Percentiles rank a stretch among this genome's conserved stretches.
Conservation (phyloP, 2,888 invertebrate species). For the Cantharis rufa region DNA sequence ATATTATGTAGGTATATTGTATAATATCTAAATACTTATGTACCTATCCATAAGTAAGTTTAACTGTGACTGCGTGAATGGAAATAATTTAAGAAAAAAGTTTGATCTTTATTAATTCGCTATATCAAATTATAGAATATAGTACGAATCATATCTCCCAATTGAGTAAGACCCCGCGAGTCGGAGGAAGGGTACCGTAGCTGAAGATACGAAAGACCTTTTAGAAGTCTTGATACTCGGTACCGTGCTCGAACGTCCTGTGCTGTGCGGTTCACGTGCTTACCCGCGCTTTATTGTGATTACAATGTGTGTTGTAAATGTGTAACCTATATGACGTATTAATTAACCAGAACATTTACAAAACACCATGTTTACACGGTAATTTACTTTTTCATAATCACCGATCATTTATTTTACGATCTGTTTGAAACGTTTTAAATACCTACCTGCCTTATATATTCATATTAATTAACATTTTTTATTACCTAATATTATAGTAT, state of each 20-base stretch:
- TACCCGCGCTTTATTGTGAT: constrained; percentile 30
- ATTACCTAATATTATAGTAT: background rate
- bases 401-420: constrained; percentile 25
- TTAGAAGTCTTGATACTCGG: constrained; percentile 36
- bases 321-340: constrained; percentile 41
- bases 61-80: background rate
- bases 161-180: constrained; percentile 48
- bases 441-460: background rate
- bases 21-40: too few relatives aligned
- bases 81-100: background rate
- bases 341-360: constrained; percentile 32
- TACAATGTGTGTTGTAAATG: constrained; percentile 42
- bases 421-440: constrained; percentile 2
- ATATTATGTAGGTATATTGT: too few relatives aligned
- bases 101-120: background rate
- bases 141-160: constrained; percentile 41
- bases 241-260: constrained; percentile 33
- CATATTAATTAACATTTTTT: background rate
- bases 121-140: constrained; percentile 29
- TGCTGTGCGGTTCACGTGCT: constrained; percentile 37
- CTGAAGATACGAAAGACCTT: constrained; percentile 29
- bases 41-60: too few relatives aligned
- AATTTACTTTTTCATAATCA: constrained; percentile 38
- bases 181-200: constrained; percentile 48
- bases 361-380: constrained; percentile 53